Percentiles rank a stretch among this genome's conserved stretches.
Conservation (phyloP, 2,113 vertebrate genomes). For the Neogale vison region DNA sequence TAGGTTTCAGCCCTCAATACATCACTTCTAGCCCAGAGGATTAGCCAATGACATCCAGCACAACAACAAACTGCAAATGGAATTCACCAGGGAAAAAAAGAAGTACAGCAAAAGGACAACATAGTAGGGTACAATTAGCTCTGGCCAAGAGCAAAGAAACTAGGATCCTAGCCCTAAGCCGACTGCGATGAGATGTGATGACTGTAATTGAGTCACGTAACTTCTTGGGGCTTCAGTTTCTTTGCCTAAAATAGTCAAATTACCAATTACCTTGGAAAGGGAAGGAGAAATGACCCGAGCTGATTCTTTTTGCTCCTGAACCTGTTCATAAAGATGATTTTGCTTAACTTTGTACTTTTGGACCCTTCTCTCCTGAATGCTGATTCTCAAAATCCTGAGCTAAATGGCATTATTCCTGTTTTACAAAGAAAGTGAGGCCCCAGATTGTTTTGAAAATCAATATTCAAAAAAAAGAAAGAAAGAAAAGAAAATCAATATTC, state of each 20-base stretch:
- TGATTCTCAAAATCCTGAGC: slow-evolving; percentile 23
- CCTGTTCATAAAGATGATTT: not conserved
- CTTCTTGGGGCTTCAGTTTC: not conserved
- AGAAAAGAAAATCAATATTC: not conserved
- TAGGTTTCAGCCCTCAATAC: not conserved
- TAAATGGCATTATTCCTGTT: not conserved
- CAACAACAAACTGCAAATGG: not conserved
- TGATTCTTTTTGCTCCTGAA: not conserved
- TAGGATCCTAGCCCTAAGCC: not conserved
- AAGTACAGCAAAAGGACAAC: not conserved
- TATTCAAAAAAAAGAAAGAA: not conserved
- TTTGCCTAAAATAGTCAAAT: not conserved
- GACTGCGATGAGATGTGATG: not conserved
- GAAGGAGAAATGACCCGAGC: not conserved
- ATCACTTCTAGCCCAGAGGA: not conserved
- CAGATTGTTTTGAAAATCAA: not conserved
- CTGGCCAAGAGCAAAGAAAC: not conserved
- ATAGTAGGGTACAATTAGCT: not conserved
- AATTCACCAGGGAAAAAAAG: not conserved
- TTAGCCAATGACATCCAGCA: not conserved
- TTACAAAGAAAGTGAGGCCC: slow-evolving; percentile 24
- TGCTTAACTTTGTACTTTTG: not conserved
- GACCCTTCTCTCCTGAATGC: not conserved
- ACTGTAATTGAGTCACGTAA: not conserved
- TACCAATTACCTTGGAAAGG: not conserved